These are phyloP conservation scores for Globodera rostochiensis DNA, from an alignment of 1,140 invertebrate genomes.

Conservation along the genomic window DNA sequence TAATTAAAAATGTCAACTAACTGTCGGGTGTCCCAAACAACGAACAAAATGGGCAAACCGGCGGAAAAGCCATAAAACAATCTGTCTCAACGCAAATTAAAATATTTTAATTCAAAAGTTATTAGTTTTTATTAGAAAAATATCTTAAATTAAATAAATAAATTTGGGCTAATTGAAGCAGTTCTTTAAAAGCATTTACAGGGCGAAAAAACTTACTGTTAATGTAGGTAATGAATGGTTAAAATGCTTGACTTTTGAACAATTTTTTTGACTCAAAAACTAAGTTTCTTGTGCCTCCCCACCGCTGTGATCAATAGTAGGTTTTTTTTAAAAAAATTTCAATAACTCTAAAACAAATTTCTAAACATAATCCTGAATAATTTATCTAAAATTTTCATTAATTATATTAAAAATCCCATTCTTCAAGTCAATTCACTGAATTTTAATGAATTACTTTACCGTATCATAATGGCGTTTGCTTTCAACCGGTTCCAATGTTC, in stretches of 20 bases:
- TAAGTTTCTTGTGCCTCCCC: too few species aligned
- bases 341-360: not conserved
- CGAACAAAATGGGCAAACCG: slow-evolving; percentile 2
- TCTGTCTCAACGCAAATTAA: not conserved
- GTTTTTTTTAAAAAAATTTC: too few species aligned
- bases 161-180: too few species aligned
- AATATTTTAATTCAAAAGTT: not conserved
- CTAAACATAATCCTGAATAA: not conserved
- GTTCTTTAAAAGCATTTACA: too few species aligned
- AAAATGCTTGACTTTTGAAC: too few species aligned
- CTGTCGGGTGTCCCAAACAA: slow-evolving; percentile 7
- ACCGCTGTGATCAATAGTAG: too few species aligned
- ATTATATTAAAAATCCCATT: not conserved
- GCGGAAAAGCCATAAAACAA: not conserved
- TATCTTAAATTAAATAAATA: too few species aligned
- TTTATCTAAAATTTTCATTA: too few species aligned
- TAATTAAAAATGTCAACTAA: not conserved
- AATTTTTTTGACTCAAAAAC: too few species aligned
- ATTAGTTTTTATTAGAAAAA: not conserved
- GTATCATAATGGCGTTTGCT: not conserved
- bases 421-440: not conserved
- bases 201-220: too few species aligned
- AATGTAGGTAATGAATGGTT: too few species aligned
- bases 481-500: not conserved
- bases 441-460: not conserved